These are phyloP conservation scores for Plumapathes pennacea DNA, from an alignment of 92 coral and sea anemone genomes.

Conservation along the genomic window DNA sequence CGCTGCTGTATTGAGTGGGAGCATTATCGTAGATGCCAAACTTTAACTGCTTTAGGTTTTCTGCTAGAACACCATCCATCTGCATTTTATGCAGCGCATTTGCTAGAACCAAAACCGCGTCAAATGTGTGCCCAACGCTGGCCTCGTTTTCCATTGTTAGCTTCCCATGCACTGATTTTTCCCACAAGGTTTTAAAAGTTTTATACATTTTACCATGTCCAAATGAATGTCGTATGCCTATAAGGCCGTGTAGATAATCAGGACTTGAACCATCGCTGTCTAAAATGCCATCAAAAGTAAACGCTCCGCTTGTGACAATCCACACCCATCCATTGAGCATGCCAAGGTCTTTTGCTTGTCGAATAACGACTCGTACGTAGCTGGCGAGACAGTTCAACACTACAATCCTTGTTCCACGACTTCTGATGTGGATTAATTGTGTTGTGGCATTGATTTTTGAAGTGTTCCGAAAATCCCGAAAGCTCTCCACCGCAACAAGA, in stretches of 20 bases:
- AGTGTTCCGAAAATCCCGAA: slow-evolving; percentile 55
- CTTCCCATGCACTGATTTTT: slow-evolving; percentile 28
- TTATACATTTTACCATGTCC: slow-evolving; percentile 45
- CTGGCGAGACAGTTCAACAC: slow-evolving; percentile 61
- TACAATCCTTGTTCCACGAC: slow-evolving; percentile 73
- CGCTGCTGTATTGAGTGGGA: slow-evolving; percentile 27
- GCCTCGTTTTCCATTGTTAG: slow-evolving; percentile 52
- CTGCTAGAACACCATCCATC: slow-evolving; percentile 47
- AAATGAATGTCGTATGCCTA: slow-evolving; percentile 74
- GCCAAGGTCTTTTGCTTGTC: slow-evolving; percentile 74
- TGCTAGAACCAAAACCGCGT: slow-evolving; percentile 73
- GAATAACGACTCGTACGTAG: slow-evolving; percentile 53
- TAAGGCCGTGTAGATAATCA: slow-evolving; percentile 63
- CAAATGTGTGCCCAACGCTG: slow-evolving; percentile 72
- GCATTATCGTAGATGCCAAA: slow-evolving; percentile 38
- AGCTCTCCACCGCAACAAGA: slow-evolving; percentile 70
- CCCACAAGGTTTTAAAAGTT: slow-evolving; percentile 56
- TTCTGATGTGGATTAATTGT: slow-evolving; percentile 68
- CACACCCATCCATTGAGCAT: slow-evolving; percentile 84
- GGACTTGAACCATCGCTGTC: slow-evolving; percentile 47
- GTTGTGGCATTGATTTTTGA: slow-evolving; percentile 66
- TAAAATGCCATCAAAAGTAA: slow-evolving; percentile 60
- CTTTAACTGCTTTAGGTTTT: slow-evolving; percentile 18
- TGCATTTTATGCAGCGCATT: slow-evolving; percentile 65
- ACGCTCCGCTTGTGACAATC: slow-evolving; percentile 73